phyloP scores from a whole-genome alignment of 2,797 vertebrate genomes.

The Ispidina picta region DNA sequence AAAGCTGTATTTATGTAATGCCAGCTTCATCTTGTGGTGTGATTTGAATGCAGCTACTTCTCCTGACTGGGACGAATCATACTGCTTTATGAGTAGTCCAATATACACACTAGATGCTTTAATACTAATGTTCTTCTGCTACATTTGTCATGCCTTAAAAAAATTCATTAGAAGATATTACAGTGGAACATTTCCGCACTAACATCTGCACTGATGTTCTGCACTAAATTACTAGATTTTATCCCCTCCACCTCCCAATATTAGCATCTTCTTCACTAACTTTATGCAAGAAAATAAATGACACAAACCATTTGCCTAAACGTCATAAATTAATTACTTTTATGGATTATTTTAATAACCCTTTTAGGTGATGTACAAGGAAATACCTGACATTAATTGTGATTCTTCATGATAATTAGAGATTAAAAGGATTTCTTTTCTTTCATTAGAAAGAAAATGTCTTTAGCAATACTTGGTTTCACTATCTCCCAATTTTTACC shows the following conservation, averaged over 20 bases:
- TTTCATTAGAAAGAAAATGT: background rate
- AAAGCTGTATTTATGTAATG: slow-evolving; percentile 48
- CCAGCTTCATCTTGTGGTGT: background rate
- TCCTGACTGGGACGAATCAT: background rate
- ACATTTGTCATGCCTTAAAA: background rate
- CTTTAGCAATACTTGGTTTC: background rate
- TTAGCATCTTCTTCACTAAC: slow-evolving; percentile 10
- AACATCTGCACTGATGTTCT: background rate
- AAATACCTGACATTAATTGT: background rate
- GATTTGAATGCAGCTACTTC: background rate
- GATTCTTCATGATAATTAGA: background rate
- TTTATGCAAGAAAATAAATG: background rate
- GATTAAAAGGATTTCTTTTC: background rate
- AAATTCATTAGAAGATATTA: background rate
- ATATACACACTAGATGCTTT: background rate
- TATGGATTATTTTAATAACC: background rate
- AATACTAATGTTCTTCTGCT: background rate
- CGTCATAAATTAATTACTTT: background rate
- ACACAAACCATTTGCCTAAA: background rate
- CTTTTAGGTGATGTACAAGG: background rate
- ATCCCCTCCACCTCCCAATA: background rate
- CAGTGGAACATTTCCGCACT: background rate
- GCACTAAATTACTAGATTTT: background rate
- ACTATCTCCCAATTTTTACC: background rate
- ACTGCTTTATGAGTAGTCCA: background rate